A percentile compares a stretch with the other conserved stretches of the same genome.
Conservation (phyloP, 2,113 vertebrate species). For the Fregata magnificens region DNA sequence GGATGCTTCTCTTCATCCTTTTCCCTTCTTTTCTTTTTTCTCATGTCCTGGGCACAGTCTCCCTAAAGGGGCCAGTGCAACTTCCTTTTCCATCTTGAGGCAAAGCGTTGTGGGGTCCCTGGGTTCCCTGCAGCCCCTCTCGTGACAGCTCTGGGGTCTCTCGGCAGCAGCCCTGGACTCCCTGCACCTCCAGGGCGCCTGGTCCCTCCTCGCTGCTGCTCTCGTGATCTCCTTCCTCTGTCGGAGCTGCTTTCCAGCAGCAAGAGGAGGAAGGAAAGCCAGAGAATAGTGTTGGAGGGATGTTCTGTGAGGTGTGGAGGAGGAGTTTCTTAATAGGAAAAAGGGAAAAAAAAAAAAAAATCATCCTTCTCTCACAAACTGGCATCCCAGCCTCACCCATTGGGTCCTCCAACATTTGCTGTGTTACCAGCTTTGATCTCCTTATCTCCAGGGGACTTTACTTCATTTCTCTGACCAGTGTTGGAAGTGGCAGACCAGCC, state of each 20-base stretch:
- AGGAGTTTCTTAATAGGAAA: background rate
- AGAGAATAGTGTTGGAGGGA: accelerated
- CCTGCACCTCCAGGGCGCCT: background rate
- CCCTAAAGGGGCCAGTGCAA: background rate
- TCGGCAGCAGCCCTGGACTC: background rate
- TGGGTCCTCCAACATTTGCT: background rate
- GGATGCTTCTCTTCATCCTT: background rate
- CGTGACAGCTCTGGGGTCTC: background rate
- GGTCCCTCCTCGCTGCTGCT: background rate
- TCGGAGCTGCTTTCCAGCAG: background rate
- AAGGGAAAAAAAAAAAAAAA: too few relatives aligned
- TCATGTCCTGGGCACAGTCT: background rate
- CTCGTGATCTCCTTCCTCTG: background rate
- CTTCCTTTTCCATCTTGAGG: background rate
- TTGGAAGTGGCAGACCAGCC: background rate
- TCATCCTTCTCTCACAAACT: background rate
- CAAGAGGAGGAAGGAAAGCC: background rate
- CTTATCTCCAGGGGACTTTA: background rate
- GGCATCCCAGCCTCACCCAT: background rate
- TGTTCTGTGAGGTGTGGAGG: background rate
- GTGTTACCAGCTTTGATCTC: background rate
- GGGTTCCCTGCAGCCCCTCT: background rate
- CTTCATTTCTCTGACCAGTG: background rate
- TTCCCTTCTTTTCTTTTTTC: background rate
- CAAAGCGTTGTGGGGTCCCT: background rate